Percentiles rank a stretch among this genome's conserved stretches.
Evolutionary conservation across 2,113 vertebrate genomes (phyloP).

Genomic region (Pholis gunnellus): DNA sequence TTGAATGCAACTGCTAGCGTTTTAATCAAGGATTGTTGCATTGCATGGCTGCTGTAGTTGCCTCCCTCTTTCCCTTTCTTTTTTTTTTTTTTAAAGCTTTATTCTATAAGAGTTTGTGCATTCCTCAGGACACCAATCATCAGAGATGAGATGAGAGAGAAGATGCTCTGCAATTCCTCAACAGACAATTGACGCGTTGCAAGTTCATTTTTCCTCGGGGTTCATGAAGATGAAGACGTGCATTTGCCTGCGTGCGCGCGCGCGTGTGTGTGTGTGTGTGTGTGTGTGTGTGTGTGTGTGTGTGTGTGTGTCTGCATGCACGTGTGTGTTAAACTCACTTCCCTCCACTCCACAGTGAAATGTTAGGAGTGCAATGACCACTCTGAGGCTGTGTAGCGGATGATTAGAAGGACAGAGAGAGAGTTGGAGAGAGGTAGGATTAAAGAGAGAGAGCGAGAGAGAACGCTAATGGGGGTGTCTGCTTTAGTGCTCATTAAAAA

Average conservation of each 20-base stretch:
- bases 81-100: slow-evolving; percentile 27
- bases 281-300: slow-evolving; percentile 17
- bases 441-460: slow-evolving; percentile 33
- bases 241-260: slow-evolving; percentile 23
- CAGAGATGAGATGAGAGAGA: slow-evolving; percentile 32
- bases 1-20: slow-evolving; percentile 25
- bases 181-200: slow-evolving; percentile 36
- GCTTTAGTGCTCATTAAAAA: slow-evolving; percentile 79
- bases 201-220: slow-evolving; percentile 38
- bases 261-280: slow-evolving; percentile 20
- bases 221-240: slow-evolving; percentile 36
- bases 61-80: not conserved
- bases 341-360: slow-evolving; percentile 41
- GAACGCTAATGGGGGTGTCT: slow-evolving; percentile 65
- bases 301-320: slow-evolving; percentile 13
- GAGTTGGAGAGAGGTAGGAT: slow-evolving; percentile 23
- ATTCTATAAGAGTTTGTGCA: slow-evolving; percentile 44
- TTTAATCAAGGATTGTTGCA: slow-evolving; percentile 45
- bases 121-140: slow-evolving; percentile 67
- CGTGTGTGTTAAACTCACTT: slow-evolving; percentile 51
- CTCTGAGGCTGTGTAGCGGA: slow-evolving; percentile 50
- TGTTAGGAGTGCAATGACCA: slow-evolving; percentile 57
- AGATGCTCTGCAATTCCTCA: slow-evolving; percentile 28
- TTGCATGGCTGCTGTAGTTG: slow-evolving; percentile 56
- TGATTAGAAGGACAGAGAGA: slow-evolving; percentile 57